Evolutionary conservation across 1,140 invertebrate species (phyloP).

Genomic region (Amyelois transitella): DNA sequence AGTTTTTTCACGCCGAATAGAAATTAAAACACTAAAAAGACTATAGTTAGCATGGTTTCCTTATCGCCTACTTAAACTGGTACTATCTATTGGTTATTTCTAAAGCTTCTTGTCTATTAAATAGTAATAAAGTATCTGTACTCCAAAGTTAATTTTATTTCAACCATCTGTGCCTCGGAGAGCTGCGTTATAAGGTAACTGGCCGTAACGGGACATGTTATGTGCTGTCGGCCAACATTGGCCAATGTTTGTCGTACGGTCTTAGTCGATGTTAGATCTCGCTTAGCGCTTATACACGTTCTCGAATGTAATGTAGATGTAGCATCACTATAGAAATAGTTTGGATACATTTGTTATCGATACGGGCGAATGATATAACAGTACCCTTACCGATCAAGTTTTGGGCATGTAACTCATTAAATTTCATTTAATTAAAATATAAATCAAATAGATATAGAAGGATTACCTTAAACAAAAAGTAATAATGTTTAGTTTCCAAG

Average conservation of each 20-base stretch:
- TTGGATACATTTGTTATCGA: too few species aligned
- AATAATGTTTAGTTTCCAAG: too few species aligned
- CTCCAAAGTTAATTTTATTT: slow-evolving; percentile 73
- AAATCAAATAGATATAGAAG: too few species aligned
- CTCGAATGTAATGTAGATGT: background rate
- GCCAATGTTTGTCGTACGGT: slow-evolving; percentile 53
- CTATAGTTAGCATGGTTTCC: slow-evolving; percentile 46
- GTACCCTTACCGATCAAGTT: too few species aligned
- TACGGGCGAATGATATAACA: too few species aligned
- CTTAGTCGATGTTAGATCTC: slow-evolving; percentile 51
- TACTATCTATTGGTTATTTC: slow-evolving; percentile 45
- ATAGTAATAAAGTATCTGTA: slow-evolving; percentile 73
- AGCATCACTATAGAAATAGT: too few species aligned
- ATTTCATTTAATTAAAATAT: too few species aligned
- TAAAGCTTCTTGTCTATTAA: slow-evolving; percentile 62
- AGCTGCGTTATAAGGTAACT: slow-evolving; percentile 65
- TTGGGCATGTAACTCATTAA: too few species aligned
- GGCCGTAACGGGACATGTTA: slow-evolving; percentile 27
- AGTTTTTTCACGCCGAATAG: slow-evolving; percentile 40
- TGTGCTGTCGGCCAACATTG: slow-evolving; percentile 47
- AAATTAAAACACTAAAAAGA: slow-evolving; percentile 30
- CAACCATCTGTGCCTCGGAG: slow-evolving; percentile 58
- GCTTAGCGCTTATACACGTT: slow-evolving; percentile 38
- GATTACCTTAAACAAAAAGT: too few species aligned
- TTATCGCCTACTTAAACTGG: slow-evolving; percentile 31